These are phyloP conservation scores for Sciurus vulgaris DNA, from an alignment of 2,797 vertebrate genomes.

Conservation along the genomic window DNA sequence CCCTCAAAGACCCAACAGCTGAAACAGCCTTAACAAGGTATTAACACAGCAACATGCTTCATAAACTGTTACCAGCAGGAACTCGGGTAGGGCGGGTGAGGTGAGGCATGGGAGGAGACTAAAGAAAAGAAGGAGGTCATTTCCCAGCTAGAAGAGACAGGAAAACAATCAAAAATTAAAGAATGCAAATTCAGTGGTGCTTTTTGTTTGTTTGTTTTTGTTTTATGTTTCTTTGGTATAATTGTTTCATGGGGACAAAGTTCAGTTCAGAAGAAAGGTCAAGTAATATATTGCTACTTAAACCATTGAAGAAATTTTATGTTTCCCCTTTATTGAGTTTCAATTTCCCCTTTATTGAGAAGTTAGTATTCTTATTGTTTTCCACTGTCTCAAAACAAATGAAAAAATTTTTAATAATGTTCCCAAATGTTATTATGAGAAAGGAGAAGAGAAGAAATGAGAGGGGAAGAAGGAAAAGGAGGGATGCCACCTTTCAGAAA, in stretches of 20 bases:
- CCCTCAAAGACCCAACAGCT: conserved; percentile 89
- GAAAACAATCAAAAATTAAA: not conserved
- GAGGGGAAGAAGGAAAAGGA: too few relatives aligned
- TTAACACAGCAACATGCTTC: conserved; percentile 88
- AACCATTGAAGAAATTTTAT: not conserved
- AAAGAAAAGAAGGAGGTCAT: not conserved
- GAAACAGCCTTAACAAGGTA: conserved; percentile 91
- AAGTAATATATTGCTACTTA: not conserved
- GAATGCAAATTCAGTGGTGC: not conserved
- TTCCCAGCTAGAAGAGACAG: not conserved
- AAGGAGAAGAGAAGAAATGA: not conserved
- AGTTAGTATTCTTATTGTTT: not conserved
- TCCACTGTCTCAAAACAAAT: not conserved
- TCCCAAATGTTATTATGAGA: not conserved
- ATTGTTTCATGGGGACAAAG: not conserved
- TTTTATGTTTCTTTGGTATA: not conserved
- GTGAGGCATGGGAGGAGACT: not conserved
- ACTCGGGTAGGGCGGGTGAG: fast-evolving
- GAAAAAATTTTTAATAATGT: not conserved
- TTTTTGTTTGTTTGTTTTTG: not conserved
- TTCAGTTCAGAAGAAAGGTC: not conserved
- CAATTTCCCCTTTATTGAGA: not conserved
- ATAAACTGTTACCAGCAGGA: conserved; percentile 89
- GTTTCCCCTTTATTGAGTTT: not conserved
- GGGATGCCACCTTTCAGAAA: not conserved